Base-by-base conservation (phyloP, 2,888 invertebrate species). In the Athetis lepigone region DNA sequence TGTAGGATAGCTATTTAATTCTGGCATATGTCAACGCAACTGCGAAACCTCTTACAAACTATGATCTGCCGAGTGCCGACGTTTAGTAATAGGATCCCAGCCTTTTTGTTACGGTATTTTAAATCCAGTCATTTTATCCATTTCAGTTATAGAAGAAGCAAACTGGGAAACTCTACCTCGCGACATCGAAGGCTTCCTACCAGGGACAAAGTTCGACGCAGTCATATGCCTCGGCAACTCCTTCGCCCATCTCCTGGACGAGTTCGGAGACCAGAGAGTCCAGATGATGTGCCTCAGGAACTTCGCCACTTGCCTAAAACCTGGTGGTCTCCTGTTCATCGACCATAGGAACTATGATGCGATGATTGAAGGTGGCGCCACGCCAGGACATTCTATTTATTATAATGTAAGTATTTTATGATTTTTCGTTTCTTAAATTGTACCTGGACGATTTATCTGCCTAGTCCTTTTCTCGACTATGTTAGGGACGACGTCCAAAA, bases 191-290 rank as follows among this genome's bases (percentile, higher is more conserved):
- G 81, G 92, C 1, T 93, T 96, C 70, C 84, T 96, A 0, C 95
- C 96, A 1, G 96, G 95, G 4, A 95, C 95, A 11, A 96, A 97
- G 56, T 98, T 98, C 86, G 98, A 98, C 92, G 98, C 98, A 0
- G 98, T 98, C 29, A 97, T 98, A 72, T 98, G 98, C 85, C 94
- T 98, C 54, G 98, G 98, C 47, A 98, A 98, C 90, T 98, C 98
- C 1, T 98, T 98, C 88, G 98, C 98, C 57, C 98, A 98, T 92
- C 96, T 98, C 84, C 96, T 98, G 77, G 98, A 98, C 85, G 96
- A 96, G 55, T 96, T 92, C 76, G 97, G 97, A 0, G 97, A 98
- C 90, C 98, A 98, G 88, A 92, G 97, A 18, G 96, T 97, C 71
- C 98, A 98, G 91, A 97, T 95, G 94, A 96, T 96, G 92, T 98